Evolutionary conservation across 2,113 vertebrate species (phyloP), one percentile per base, ranked within the genome.

Genomic region (Scomber scombrus): DNA sequence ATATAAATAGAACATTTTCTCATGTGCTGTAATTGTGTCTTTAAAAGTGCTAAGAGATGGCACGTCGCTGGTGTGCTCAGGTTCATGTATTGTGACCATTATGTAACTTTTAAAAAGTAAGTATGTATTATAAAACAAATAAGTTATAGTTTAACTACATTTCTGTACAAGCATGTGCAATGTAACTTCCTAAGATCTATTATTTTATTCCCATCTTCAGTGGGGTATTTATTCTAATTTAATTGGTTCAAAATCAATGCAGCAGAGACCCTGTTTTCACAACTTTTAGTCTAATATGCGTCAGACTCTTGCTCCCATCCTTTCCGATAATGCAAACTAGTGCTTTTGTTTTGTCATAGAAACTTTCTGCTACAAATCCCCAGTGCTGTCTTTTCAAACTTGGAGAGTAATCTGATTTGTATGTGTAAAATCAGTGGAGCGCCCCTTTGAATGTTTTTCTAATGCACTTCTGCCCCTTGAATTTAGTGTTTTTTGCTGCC

Each of bases 1-100:
- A 0, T 82, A 81, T 76, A 78, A 85, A 91, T 86, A 89, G 84
- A 78, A 71, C 40, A 19, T 63, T 71, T 84, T 77, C 72, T 63
- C 12, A 0, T 69, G 40, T 47, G 72, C 67, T 76, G 40, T 71
- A 49, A 74, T 79, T 77, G 46, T 54, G 78, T 74, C 34, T 18
- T 78, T 13, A n/a, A 69, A 84, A 62, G 64, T 88, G 82, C 75
- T 57, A 69, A 62, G 54, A 81, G 43, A 73, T 11, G 31, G 21
- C 49, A 66, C 11, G 0, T 10, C 29, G 46, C 54, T 19, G 40
- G 0, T 56, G n/a, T n/a, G 34, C 40, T 62, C 62, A 69, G 51
- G 54, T 71, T 19, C 9, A 63, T 10, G 11, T 34, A 10, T 26
- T 5, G 11, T 9, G 26, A 43, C 19, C 1, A 4, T 72, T 57